phyloP scores from a whole-genome alignment of 2,113 vertebrate genomes.

The Pithys albifrons region DNA sequence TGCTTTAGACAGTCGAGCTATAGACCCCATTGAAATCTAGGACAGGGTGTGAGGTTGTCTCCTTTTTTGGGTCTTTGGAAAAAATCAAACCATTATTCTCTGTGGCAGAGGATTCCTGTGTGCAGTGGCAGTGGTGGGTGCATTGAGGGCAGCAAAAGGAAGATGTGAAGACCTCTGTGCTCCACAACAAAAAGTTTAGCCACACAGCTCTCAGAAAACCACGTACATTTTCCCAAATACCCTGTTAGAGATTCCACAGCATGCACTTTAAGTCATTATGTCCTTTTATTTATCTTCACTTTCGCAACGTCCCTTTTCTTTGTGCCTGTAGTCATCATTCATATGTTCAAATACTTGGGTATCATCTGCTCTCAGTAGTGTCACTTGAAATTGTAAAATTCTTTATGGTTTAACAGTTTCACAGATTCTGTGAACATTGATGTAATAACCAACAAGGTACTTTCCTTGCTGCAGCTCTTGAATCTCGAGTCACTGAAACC shows the following conservation, averaged over 20 bases:
- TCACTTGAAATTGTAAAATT: constrained; percentile 31
- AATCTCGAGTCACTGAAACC: neutral
- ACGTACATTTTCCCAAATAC: neutral
- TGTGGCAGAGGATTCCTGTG: neutral
- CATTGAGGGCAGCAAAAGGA: neutral
- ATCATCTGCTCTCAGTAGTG: neutral
- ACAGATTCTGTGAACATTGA: constrained; percentile 23
- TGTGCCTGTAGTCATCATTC: neutral
- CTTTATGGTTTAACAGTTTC: neutral
- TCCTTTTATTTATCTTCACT: constrained; percentile 1
- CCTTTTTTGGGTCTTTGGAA: neutral
- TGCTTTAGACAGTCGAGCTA: neutral
- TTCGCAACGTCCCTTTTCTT: neutral
- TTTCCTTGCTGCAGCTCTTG: neutral
- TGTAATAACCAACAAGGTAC: neutral
- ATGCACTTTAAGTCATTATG: neutral
- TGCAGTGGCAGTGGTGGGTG: neutral
- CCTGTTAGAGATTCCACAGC: neutral
- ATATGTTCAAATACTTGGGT: neutral
- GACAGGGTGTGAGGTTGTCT: neutral
- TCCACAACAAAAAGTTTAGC: neutral
- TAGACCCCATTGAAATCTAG: neutral
- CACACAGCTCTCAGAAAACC: neutral
- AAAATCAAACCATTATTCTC: neutral
- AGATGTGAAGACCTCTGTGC: neutral